phyloP scores from a whole-genome alignment of 1,140 invertebrate genomes.

The Nephotettix cincticeps region DNA sequence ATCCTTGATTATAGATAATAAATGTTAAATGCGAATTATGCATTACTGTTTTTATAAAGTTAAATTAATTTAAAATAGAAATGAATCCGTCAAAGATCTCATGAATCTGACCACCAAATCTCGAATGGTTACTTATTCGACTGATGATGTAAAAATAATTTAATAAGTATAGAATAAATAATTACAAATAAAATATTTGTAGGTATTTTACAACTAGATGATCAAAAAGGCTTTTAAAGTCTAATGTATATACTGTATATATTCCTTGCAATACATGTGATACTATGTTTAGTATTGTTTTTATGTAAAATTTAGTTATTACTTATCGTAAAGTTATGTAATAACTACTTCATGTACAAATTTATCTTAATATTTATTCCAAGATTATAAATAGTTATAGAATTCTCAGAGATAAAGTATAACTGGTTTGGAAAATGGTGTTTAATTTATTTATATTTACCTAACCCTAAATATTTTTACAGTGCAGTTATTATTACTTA shows the following conservation, averaged over 20 bases:
- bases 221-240: slow-evolving; percentile 10
- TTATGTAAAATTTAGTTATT: slow-evolving; percentile 17
- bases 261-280: slow-evolving; percentile 16
- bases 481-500: too few species aligned
- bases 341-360: slow-evolving; percentile 17
- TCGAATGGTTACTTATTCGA: too few species aligned
- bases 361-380: slow-evolving; percentile 10
- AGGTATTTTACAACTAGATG: slow-evolving; percentile 11
- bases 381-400: slow-evolving; percentile 16
- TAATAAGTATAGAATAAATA: not conserved
- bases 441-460: too few species aligned
- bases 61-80: too few species aligned
- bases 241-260: slow-evolving; percentile 1
- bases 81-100: too few species aligned
- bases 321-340: slow-evolving; percentile 1
- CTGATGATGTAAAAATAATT: not conserved
- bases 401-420: slow-evolving; percentile 15
- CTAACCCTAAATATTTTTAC: too few species aligned
- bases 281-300: slow-evolving; percentile 6
- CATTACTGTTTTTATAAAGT: too few species aligned
- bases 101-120: too few species aligned
- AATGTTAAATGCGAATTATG: too few species aligned
- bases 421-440: not conserved
- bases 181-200: not conserved
- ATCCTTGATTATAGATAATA: too few species aligned